Evolutionary conservation across 1,140 invertebrate genomes (phyloP), one percentile per base, ranked within the genome.

Genomic region (Pissodes strobi): DNA sequence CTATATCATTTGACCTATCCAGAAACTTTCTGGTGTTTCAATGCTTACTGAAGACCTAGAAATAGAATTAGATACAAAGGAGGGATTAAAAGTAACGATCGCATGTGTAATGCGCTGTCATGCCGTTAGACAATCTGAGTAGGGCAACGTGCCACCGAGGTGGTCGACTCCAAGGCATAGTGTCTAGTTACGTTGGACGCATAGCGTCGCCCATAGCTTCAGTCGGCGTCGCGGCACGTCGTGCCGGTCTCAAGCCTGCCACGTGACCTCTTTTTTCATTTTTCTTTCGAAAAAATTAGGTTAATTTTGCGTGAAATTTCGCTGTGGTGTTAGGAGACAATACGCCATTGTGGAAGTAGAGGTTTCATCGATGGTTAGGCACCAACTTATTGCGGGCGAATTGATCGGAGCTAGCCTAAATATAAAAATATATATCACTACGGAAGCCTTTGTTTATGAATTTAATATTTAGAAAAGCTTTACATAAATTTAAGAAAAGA

Each of bases 181-280:
- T 23, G 12, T 57, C 55, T 57, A 57, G 41, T 21, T 41, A 41
- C n/a, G 49, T 57, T 46, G 8, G 56, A 59, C 41, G 58, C 58
- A 8, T 15, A 34, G 48, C 39, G 51, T 62, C 25, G 60, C 17
- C 12, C 27, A n/a, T n/a, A 53, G 22, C n/a, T 9, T 34, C 15
- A 25, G 8, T 46, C 43, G 43, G 56, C 60, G 48, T 53, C 34
- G 60, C 22, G 45, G 13, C 45, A 37, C 58, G 4, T 41, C 30
- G 60, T 62, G 49, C 60, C 60, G 49, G 60, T 53, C 41, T 43
- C 41, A 8, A 27, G 34, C 19, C 9, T 5, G 12, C 53, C 53
- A 19, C 15, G 30, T 23, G 53, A 22, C 37, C 53, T 39, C 13
- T 21, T 21, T 27, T 55, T 9, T 18, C 21, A 21, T 18, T 27